phyloP scores from a whole-genome alignment of 2,113 vertebrate genomes.

The Psammodynastes pulverulentus region DNA sequence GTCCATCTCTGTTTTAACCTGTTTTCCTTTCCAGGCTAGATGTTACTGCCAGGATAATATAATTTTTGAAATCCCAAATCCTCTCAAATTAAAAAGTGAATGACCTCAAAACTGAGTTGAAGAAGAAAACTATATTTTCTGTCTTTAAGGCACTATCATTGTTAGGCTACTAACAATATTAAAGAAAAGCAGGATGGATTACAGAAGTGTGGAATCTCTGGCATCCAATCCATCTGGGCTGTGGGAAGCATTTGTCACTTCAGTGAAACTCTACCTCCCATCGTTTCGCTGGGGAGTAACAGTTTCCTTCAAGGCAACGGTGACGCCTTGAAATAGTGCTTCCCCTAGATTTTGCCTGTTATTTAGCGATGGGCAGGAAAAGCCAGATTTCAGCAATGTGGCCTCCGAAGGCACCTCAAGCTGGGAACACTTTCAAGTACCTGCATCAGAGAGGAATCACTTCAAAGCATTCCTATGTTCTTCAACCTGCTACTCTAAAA shows the following conservation, averaged over 20 bases:
- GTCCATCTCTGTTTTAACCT: background rate
- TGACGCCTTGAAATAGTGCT: background rate
- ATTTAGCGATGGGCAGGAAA: background rate
- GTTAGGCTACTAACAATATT: background rate
- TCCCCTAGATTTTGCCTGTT: background rate
- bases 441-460: background rate
- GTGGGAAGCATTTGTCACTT: background rate
- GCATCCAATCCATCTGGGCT: background rate
- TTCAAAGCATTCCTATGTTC: background rate
- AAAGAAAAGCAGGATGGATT: rapidly evolving
- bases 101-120: background rate
- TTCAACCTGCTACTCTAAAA: background rate
- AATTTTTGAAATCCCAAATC: background rate
- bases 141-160: rapidly evolving
- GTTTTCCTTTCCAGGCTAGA: background rate
- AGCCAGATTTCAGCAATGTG: background rate
- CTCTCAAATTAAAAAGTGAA: background rate
- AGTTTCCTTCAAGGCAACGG: background rate
- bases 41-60: background rate
- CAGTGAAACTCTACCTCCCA: background rate
- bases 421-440: background rate
- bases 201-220: background rate
- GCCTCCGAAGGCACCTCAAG: background rate
- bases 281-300: background rate
- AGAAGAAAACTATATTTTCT: background rate